A percentile compares a stretch with the other conserved stretches of the same genome.
Evolutionary conservation across 2,888 invertebrate genomes (phyloP).

Genomic region (Timema podura): DNA sequence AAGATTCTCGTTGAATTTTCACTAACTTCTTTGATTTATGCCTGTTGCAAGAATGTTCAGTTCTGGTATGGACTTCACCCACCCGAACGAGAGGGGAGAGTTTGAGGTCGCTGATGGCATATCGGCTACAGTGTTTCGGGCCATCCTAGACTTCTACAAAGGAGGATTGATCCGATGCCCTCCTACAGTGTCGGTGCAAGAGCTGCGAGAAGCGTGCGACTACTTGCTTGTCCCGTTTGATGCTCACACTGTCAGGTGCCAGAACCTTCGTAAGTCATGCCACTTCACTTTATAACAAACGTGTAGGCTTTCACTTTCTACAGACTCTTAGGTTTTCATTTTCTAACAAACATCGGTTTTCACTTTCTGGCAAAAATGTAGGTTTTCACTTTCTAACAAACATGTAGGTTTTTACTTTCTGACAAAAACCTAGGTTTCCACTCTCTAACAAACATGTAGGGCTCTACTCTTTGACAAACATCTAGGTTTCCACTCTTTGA

Average conservation of each 20-base stretch:
- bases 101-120: slow-evolving; percentile 97
- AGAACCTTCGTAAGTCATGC: slow-evolving; percentile 79
- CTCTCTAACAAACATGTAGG: no score
- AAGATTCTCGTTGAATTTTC: no score
- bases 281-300: not conserved
- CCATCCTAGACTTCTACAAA: slow-evolving; percentile 92
- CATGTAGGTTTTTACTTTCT: no score
- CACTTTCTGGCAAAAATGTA: no score
- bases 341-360: no score
- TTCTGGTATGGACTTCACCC: slow-evolving; percentile 84
- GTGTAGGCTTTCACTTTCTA: not conserved
- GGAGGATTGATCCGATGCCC: slow-evolving; percentile 91
- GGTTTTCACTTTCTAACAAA: no score
- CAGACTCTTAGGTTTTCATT: no score
- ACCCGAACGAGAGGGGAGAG: slow-evolving; percentile 94
- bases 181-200: slow-evolving; percentile 92
- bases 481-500: no score
- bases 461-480: no score
- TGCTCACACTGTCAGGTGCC: slow-evolving; percentile 90
- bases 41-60: slow-evolving; percentile 78
- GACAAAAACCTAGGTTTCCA: no score
- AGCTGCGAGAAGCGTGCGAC: slow-evolving; percentile 96
- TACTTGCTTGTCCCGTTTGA: slow-evolving; percentile 97
- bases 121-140: slow-evolving; percentile 89
- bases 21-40: slow-evolving; percentile 12